A percentile compares a stretch with the other conserved stretches of the same genome.
These are phyloP conservation scores for Erithacus rubecula DNA, from an alignment of 2,797 vertebrate species.

Conservation along the genomic window DNA sequence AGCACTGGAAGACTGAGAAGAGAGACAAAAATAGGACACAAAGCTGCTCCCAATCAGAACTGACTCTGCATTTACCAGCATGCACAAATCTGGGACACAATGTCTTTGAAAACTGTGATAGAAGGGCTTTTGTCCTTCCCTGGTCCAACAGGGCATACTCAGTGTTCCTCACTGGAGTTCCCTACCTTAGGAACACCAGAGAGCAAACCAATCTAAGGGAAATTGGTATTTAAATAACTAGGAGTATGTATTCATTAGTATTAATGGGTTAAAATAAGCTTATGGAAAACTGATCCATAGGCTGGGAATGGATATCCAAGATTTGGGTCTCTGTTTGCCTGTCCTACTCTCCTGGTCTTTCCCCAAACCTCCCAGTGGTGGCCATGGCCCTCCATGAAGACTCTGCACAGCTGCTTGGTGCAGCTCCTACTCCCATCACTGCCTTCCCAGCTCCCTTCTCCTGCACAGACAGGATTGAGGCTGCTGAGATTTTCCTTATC, in stretches of 20 bases:
- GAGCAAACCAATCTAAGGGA: neutral
- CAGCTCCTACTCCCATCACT: neutral
- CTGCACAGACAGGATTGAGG: neutral
- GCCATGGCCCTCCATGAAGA: neutral
- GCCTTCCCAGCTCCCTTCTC: neutral
- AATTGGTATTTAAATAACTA: neutral
- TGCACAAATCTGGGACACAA: neutral
- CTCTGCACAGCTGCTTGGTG: neutral
- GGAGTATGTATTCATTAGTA: neutral
- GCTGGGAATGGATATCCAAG: neutral
- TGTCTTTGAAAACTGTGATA: neutral
- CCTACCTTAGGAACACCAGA: neutral
- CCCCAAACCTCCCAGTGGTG: neutral
- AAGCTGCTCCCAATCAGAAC: neutral
- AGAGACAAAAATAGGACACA: neutral
- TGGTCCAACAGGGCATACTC: neutral
- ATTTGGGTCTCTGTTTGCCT: neutral
- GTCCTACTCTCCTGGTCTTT: neutral
- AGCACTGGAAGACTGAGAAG: neutral
- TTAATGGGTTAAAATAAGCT: neutral
- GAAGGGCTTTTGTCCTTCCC: neutral
- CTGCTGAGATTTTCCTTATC: neutral
- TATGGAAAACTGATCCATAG: neutral
- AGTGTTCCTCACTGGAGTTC: neutral
- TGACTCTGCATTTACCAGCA: constrained; percentile 1